Percentiles rank a stretch among this genome's conserved stretches.
Evolutionary conservation across 2,113 vertebrate genomes (phyloP).

Genomic region (Piaya cayana): DNA sequence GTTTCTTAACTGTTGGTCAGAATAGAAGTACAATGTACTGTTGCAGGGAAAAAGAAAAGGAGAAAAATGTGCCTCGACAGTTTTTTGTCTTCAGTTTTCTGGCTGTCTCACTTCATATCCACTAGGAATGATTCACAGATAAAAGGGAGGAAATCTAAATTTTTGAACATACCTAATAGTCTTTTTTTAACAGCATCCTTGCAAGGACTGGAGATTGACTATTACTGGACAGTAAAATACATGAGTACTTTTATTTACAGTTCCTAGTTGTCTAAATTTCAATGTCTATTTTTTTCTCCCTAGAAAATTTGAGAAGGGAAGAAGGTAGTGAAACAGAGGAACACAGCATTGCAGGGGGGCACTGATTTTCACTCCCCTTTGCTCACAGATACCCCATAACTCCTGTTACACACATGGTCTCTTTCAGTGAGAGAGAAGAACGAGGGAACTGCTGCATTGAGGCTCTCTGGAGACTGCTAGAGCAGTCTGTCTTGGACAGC

Average conservation of each 20-base stretch:
- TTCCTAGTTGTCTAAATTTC: not conserved
- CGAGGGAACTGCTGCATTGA: not conserved
- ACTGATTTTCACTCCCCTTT: not conserved
- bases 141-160: not conserved
- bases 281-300: not conserved
- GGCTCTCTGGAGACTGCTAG: not conserved
- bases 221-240: not conserved
- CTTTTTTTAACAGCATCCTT: not conserved
- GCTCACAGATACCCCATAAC: not conserved
- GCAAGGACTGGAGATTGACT: not conserved
- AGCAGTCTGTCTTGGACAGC: not conserved
- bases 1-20: not conserved
- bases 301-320: not conserved
- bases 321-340: not conserved
- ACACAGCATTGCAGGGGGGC: fast-evolving
- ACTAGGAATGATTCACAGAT: not conserved
- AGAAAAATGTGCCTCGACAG: not conserved
- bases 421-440: not conserved
- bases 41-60: not conserved
- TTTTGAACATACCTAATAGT: not conserved
- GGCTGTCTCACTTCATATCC: not conserved
- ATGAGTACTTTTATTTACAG: not conserved
- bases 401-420: not conserved
- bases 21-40: not conserved
- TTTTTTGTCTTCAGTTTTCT: not conserved